Evolutionary conservation across 1,140 invertebrate genomes (phyloP), one percentile per base, ranked within the genome.

Genomic region (Hirudo medicinalis): DNA sequence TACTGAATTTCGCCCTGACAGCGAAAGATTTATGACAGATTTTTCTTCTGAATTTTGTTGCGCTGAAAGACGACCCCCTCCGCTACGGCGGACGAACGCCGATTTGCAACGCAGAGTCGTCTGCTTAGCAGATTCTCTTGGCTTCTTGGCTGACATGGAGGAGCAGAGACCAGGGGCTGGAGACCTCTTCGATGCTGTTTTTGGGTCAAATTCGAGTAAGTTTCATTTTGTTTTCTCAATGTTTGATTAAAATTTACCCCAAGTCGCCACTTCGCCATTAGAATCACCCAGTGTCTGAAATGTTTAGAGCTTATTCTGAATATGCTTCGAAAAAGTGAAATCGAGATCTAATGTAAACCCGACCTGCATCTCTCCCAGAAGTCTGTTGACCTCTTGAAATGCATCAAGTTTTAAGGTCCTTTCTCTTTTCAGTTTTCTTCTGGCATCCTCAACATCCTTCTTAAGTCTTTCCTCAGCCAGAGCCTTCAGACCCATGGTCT

Each of bases 351-450:
- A 11, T 17, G 15, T 11, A 17, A 63, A 25, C 11, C n/a, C 4
- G n/a, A 60, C 55, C 57, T 63, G 57, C 19, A 63, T 32, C 29
- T 63, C 29, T 22, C 57, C 29, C 4, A 63, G 22, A 20, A 81
- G 76, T 53, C 79, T 77, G 72, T 80, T 79, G 19, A 80, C 79
- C 69, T 77, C 71, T 49, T 79, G 76, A 72, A 80, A 81, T 25
- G 80, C 80, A 69, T 78, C 77, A 63, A 80, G 74, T 73, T 81
- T 81, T 9, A 80, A 72, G 17, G 66, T 73, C 25, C 80, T 72
- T 75, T 81, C 80, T 73, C 78, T 77, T 19, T 68, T 72, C 20
- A 80, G 75, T 70, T 78, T 78, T 73, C 76, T 77, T 54, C 74
- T 76, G 49, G 79, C 73, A 49, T 60, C 40, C 22, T 72, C 74